Evolutionary conservation across 2,888 invertebrate species (phyloP), one percentile per base, ranked within the genome.

Genomic region (Priocnemis perturbator): DNA sequence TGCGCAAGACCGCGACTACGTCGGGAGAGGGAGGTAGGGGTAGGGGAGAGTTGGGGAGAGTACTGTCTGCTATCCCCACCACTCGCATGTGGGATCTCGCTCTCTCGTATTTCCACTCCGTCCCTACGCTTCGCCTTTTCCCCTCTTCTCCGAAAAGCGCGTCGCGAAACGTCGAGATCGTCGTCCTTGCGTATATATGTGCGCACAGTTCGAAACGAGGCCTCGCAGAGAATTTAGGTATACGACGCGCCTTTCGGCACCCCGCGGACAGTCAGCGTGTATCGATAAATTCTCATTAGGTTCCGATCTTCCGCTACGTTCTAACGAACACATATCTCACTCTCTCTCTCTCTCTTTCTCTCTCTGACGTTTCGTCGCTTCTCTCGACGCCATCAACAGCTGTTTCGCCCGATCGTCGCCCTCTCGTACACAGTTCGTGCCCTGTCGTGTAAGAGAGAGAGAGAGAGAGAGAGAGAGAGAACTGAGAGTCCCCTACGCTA

Each of bases 331-430:
- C 68, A 66, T 64, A 67, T 80, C 77, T 79, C 81, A 69, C 79
- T 77, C 80, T 74, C 81, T 71, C 69, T 65, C 56, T 81, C n/a
- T 80, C 77, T 79, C 81, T 67, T 77, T 77, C 80, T 74, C 81
- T 71, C 69, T 65, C 56, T 81, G 81, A 81, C 80, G 81, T 81
- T 81, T 80, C 80, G 76, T 71, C 68, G 68, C 70, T 73, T 78
- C 78, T 76, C 76, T 76, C 73, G 72, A 81, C 78, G 81, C 81
- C 69, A 82, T 67, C 78, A 81, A 81, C 81, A 81, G 81, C 81
- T 81, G 81, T 81, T 81, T 81, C 81, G 76, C 65, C 71, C 80
- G 79, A 79, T 79, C 81, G 80, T 79, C 81, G 81, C 79, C 76
- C 79, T 80, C 81, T 74, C 72, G 69, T 69, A 64, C 37, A 37